Evolutionary conservation across 2,113 vertebrate species (phyloP), one percentile per base, ranked within the genome.

Genomic region (Pavo muticus): DNA sequence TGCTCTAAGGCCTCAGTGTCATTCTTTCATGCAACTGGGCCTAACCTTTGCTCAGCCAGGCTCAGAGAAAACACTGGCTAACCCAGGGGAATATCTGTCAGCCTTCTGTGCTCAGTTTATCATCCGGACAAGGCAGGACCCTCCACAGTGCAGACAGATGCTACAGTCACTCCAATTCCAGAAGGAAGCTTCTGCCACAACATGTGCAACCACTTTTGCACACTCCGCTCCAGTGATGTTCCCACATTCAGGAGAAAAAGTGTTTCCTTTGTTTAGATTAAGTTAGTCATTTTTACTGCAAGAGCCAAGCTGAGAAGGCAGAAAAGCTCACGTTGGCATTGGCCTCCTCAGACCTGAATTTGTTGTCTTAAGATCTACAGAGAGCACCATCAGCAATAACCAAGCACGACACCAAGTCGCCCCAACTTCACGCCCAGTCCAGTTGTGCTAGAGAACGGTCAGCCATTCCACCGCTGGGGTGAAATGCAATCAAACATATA

Each of bases 401-500:
- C 54, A 57, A 91, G 87, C 61, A 15, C 0, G 9, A 86, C 69
- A 94, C 76, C 60, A 77, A 73, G 92, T 82, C 87, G 94, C 84
- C 80, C 57, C 4, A 1, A 83, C 92, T 78, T 64, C 1, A 0
- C 83, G 54, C 77, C 50, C 56, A 89, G 40, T 50, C 35, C 91
- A 63, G 87, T 72, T 45, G 64, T 59, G 61, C 71, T n/a, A 7
- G 29, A 91, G 78, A 87, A 91, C 27, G 71, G 10, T 86, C 47
- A 54, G 45, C 59, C 84, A 84, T 39, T 40, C 39, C 82, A 77
- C 40, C 15, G 19, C 42, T 1, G 0, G 50, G 48, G 68, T 85
- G 45, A 74, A 90, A 88, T 2, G 35, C 83, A 65, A 97, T 88
- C 91, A 94, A 95, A 96, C 88, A 96, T 91, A 84, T 81, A 82